Percentiles rank a stretch among this genome's conserved stretches.
Conservation (phyloP, 2,797 vertebrate genomes). For the Chrysolophus pictus region DNA sequence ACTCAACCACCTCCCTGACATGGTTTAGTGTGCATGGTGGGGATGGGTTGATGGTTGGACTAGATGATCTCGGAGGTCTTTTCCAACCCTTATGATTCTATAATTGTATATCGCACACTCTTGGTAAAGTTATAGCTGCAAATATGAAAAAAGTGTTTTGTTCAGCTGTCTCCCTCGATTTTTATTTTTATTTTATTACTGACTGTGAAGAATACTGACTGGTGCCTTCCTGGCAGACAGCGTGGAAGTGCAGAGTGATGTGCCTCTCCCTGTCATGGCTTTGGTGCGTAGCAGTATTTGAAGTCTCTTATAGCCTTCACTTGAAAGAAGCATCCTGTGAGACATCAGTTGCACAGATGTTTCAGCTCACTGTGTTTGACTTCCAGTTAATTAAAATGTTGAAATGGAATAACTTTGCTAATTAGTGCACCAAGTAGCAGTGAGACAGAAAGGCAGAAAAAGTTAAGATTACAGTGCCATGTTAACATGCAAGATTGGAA, state of each 20-base stretch:
- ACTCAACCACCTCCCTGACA: too few species aligned
- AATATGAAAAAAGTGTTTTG: neutral
- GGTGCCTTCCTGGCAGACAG: neutral
- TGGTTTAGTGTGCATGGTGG: too few species aligned
- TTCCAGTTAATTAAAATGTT: neutral
- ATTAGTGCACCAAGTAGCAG: neutral
- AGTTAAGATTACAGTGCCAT: neutral
- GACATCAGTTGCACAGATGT: neutral
- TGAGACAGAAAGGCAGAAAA: neutral
- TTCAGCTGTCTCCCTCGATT: neutral
- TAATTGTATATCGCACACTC: neutral
- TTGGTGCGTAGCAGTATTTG: neutral
- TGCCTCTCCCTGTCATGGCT: neutral
- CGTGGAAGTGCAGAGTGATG: neutral
- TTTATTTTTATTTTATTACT: neutral
- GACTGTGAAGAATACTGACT: neutral
- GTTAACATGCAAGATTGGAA: neutral
- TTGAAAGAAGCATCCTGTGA: neutral
- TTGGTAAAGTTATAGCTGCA: neutral
- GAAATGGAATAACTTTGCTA: neutral
- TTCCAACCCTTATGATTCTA: too few species aligned
- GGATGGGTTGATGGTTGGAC: too few species aligned
- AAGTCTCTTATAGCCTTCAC: neutral
- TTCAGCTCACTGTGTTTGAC: neutral
- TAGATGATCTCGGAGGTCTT: too few species aligned